Conservation (phyloP, 2,797 vertebrate species). For the Halcyon chelicuti region DNA sequence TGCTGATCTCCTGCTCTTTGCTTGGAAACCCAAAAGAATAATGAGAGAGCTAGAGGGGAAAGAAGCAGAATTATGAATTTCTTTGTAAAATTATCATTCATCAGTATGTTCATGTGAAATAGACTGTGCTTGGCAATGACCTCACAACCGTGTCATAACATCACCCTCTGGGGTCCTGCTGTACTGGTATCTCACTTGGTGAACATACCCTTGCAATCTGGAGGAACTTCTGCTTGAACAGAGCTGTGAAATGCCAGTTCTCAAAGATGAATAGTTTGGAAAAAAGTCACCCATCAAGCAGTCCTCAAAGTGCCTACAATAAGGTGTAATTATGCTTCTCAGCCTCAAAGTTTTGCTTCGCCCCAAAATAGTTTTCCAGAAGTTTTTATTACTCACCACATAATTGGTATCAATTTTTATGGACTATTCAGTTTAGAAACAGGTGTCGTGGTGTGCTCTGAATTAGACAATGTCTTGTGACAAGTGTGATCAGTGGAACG, state of each 20-base stretch:
- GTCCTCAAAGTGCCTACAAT: neutral
- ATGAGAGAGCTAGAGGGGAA: neutral
- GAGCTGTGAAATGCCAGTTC: neutral
- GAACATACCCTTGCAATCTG: neutral
- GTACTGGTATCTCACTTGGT: neutral
- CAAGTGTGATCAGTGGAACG: neutral
- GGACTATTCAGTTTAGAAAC: neutral
- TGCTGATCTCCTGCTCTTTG: neutral
- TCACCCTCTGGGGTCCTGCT: neutral
- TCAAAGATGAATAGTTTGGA: neutral
- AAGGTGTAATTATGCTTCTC: neutral
- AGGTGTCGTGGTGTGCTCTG: neutral
- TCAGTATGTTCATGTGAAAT: neutral
- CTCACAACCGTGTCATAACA: fast-evolving
- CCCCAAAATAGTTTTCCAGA: neutral
- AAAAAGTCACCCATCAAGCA: neutral
- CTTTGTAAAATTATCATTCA: neutral
- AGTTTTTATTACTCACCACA: neutral
- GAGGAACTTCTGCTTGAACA: neutral
- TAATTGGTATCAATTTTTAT: neutral
- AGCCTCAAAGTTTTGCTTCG: neutral
- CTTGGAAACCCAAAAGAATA: neutral
- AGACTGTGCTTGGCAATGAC: neutral
- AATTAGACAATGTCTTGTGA: neutral
- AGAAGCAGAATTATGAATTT: neutral